Base-by-base conservation (phyloP, 2,797 vertebrate species). In the Poecile montanus region DNA sequence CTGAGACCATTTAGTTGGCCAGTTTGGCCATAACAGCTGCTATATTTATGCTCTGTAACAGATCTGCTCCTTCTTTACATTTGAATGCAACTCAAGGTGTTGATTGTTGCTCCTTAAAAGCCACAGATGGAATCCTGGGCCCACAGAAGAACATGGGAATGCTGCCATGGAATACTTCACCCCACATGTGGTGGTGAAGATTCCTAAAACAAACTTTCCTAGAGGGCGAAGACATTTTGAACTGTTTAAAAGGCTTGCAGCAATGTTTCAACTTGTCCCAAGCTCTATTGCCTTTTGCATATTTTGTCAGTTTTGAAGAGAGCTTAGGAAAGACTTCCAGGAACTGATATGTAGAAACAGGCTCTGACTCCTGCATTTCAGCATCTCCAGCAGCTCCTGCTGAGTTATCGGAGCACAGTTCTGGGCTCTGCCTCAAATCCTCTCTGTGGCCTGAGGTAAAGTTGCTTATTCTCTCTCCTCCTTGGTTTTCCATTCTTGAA, bases 291-390 rank as follows among this genome's bases (percentile, higher is more conserved):
- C 58, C 45, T 94, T 91, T 85, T 93, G 85, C 88, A 71, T 90
- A 65, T 90, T 95, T 94, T 94, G 67, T 86, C 63, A 58, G 57
- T 80, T 88, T 70, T 61, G 61, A 90, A 74, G 74, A 82, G 32
- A 79, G 74, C 89, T 91, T 93, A 80, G 65, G 82, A 86, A 97
- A 85, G 83, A 51, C 80, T 91, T 96, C 78, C 77, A 94, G 90
- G 88, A 95, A 85, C 85, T 76, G 77, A 76, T 95, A 82, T 18
- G 36, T 45, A 66, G 91, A 70, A 85, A 34, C 89, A 94, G 76
- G 82, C 76, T 81, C 82, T 22, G 68, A 40, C 34, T 94, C 50
- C 63, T 65, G 68, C 65, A 26, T 87, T 95, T 94, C 91, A 3
- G 94, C 70, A 84, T 93, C 92, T 84, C 77, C 82, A 94, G 51